A percentile compares a stretch with the other conserved stretches of the same genome.
Conservation (phyloP, 2,113 vertebrate species). For the Lepisosteus oculatus region DNA sequence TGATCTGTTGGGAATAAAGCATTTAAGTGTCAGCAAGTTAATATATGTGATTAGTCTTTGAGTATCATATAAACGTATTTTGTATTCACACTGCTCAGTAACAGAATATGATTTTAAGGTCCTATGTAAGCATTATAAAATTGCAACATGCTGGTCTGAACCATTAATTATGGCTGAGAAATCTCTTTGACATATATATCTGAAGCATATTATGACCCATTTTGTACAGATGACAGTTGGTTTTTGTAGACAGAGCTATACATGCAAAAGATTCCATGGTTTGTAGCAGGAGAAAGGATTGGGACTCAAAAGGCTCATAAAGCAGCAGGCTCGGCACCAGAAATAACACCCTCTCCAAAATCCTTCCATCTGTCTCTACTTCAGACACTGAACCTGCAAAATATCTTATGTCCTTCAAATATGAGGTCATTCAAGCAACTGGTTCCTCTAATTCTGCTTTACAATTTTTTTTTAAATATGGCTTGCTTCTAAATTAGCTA, state of each 20-base stretch:
- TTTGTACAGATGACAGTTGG: not conserved
- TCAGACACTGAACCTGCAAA: slow-evolving; percentile 5
- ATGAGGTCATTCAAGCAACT: not conserved
- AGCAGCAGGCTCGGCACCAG: slow-evolving; percentile 9
- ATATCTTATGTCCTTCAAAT: slow-evolving; percentile 5
- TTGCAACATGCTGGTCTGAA: no score
- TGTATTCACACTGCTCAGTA: not conserved
- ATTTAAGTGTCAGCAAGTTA: no score
- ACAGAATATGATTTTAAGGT: not conserved
- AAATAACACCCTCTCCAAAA: slow-evolving; percentile 17
- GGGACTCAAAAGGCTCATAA: slow-evolving; percentile 16
- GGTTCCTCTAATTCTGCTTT: not conserved
- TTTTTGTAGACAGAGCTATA: not conserved
- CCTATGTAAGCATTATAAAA: not conserved
- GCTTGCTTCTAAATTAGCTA: not conserved
- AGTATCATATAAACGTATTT: not conserved
- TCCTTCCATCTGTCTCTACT: slow-evolving; percentile 5
- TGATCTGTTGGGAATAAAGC: no score
- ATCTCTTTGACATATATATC: not conserved
- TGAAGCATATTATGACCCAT: not conserved
- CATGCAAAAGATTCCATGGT: not conserved
- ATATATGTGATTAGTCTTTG: not conserved
- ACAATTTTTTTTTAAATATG: not conserved
- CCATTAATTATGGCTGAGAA: no score
- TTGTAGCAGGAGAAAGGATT: not conserved